Evolutionary conservation across 2,888 invertebrate genomes (phyloP), one percentile per base, ranked within the genome.

Genomic region (Leptopilina myrica): DNA sequence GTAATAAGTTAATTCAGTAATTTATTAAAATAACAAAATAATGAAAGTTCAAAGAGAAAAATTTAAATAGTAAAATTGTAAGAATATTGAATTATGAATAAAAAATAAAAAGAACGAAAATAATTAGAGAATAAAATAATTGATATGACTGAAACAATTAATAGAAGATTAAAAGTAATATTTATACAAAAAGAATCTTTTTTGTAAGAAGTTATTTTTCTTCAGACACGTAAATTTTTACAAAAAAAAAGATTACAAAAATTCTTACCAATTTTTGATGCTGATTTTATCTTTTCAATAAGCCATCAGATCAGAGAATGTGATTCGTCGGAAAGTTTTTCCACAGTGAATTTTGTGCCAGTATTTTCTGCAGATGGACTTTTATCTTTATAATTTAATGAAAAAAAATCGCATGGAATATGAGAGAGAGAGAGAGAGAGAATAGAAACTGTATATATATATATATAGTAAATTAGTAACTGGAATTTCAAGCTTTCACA

Each of bases 231-330:
- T 33, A 33, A 14, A n/a, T 8, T 26, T 14, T 43, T 43, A n/a
- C 12, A 5, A 49, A 26, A 15, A 15, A 12, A 1, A 26, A 69
- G 49, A 69, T 26, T 15, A 2, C 1, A 12, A 56, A 53, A n/a
- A 5, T n/a, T n/a, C 73, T 73, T n/a, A 69, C 73, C 56, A 73
- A n/a, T 33, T 73, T 20, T 26, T 33, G 8, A 9, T 0, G 5
- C n/a, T 6, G n/a, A 49, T 73, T 73, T 33, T 8, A 73, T 73
- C n/a, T 33, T 33, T 73, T 73, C 56, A 73, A n/a, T 56, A 56
- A 69, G 49, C 26, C 14, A 56, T 73, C 33, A 56, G 33, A 40
- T 73, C 56, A 56, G 33, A 8, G 8, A 8, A 8, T 53, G 7
- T 12, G 26, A 69, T 26, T 73, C 14, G n/a, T 33, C 56, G 56